Evolutionary conservation across 2,797 vertebrate species (phyloP).

Genomic region (Margarornis squamiger): DNA sequence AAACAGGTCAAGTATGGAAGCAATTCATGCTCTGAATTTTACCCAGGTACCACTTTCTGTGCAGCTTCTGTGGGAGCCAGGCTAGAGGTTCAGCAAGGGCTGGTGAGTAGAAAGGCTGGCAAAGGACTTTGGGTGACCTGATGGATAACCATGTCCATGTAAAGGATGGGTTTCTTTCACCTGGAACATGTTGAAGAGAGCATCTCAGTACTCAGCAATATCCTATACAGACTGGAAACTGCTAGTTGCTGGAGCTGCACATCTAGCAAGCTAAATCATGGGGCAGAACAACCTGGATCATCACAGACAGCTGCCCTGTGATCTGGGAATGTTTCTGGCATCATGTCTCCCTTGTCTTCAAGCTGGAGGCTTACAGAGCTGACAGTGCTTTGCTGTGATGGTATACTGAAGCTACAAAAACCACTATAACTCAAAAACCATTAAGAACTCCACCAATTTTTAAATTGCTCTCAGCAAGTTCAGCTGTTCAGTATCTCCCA

Average conservation of each 20-base stretch:
- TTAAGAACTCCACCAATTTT: background rate
- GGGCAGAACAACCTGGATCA: constrained; percentile 21
- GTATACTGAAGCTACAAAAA: background rate
- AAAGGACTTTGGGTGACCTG: background rate
- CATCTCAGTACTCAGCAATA: constrained; percentile 51
- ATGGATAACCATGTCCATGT: background rate
- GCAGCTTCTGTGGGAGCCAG: background rate
- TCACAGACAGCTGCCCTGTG: background rate
- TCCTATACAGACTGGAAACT: background rate
- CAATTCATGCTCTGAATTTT: background rate
- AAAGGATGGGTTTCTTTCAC: background rate
- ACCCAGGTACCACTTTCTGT: background rate
- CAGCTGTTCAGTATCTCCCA: background rate
- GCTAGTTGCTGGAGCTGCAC: constrained; percentile 31
- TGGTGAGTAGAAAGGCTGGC: background rate
- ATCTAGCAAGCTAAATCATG: background rate
- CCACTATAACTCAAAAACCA: background rate
- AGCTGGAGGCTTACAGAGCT: background rate
- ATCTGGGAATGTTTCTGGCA: background rate
- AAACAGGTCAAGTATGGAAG: background rate
- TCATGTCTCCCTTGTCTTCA: background rate
- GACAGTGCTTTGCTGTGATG: background rate
- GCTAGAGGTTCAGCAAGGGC: background rate
- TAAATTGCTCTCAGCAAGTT: background rate
- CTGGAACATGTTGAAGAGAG: background rate